Base-by-base conservation (phyloP, 2,797 vertebrate genomes). In the Cyclopterus lumpus region DNA sequence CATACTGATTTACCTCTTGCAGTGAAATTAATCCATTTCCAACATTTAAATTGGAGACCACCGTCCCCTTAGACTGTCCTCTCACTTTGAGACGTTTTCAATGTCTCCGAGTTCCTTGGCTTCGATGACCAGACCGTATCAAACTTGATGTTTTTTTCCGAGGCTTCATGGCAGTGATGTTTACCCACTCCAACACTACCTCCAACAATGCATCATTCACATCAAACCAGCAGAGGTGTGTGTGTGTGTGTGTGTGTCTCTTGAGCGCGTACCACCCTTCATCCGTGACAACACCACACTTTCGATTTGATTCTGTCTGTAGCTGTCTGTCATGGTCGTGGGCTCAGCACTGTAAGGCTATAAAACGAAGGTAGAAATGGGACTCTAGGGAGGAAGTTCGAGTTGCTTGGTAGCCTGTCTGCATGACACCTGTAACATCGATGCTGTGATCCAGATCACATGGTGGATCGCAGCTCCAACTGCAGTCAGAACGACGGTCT, bases 231-330 rank as follows among this genome's bases (percentile, higher is more conserved):
- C n/a, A n/a, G n/a, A n/a, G n/a, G 75, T 48, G 10, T 64, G 58
- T 57, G 38, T 42, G 24, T 38, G 53, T 51, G 20, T 15, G 48
- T 67, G 67, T 65, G 67, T 69, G 75, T 55, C 79, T 81, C 71
- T 76, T 75, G 69, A 83, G 73, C 69, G 85, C 81, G 71, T 79
- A 40, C 79, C 32, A 46, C 69, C 67, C 67, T 71, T 87, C 58
- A 73, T 83, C 86, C 80, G 80, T 87, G 76, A 90, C 80, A 70
- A 34, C 69, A 8, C 40, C 49, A 26, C 18, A 58, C 53, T 78
- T 86, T 84, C 18, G 22, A 72, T 86, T 88, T 55, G 83, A 82
- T 77, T 86, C 80, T 60, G 75, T 84, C 38, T 81, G 74, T 28
- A 73, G 83, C 68, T 83, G 83, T 81, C 76, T 77, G 73, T 89